Evolutionary conservation across 2,888 invertebrate species (phyloP).

Genomic region (Callimorpha dominula): DNA sequence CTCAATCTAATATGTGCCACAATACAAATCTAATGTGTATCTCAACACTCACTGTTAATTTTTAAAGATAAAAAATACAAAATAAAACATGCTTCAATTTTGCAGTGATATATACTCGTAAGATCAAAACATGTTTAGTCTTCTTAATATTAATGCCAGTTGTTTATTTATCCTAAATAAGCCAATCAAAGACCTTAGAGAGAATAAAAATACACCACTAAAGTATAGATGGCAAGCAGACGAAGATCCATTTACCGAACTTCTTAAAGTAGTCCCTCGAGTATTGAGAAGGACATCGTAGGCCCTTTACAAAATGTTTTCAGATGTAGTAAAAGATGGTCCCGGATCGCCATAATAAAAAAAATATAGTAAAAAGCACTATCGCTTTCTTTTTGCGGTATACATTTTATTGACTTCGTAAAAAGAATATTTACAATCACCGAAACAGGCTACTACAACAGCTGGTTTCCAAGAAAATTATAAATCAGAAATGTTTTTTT

Average conservation of each 20-base stretch:
- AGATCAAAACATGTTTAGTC: too few species aligned
- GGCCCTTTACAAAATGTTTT: constrained; percentile 30
- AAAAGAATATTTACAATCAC: not conserved
- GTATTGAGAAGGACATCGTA: constrained; percentile 24
- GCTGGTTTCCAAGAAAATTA: not conserved
- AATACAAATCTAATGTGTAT: too few species aligned
- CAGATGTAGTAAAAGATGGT: constrained; percentile 24
- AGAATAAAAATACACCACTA: constrained; percentile 14
- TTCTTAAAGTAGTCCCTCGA: constrained; percentile 35
- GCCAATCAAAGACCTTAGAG: not conserved
- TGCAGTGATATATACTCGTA: too few species aligned
- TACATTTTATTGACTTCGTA: not conserved
- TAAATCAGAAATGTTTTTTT: not conserved
- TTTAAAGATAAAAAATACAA: too few species aligned
- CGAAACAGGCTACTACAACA: not conserved
- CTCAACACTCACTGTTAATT: too few species aligned
- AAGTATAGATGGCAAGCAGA: constrained; percentile 29
- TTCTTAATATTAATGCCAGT: not conserved
- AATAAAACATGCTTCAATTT: too few species aligned
- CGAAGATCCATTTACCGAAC: constrained; percentile 35
- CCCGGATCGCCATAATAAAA: constrained; percentile 5
- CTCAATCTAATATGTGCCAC: too few species aligned
- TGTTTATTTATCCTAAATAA: not conserved
- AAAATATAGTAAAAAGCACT: not conserved
- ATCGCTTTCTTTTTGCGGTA: not conserved